Base-by-base conservation (phyloP, 1,140 invertebrate species). In the Heliconius himera region DNA sequence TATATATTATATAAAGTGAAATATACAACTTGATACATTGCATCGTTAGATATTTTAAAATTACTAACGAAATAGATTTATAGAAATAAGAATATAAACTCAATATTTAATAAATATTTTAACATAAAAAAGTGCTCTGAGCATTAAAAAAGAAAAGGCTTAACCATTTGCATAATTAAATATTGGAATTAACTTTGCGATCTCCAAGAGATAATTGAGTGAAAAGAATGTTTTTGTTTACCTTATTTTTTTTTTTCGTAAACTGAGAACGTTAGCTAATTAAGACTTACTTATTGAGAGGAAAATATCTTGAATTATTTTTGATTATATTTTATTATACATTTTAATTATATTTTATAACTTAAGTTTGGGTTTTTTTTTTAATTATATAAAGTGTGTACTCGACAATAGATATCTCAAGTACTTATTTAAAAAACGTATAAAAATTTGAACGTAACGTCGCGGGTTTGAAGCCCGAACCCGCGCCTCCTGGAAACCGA, bases 131-230 rank as follows among this genome's bases (percentile, higher is more conserved):
- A 66, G 60, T 66, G 60, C 26, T 66, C 13, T 66, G 60, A 66
- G 60, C 60, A 66, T 66, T 66, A 66, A 66, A 38, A 70, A n/a
- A 22, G 49, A 76, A 70, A 76, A 76, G 74, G 56, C 36, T 76
- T 70, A 38, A 76, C 82, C 79, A 90, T 89, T 90, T 90, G 84
- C 87, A 90, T 91, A 91, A 92, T 91, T 88, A 89, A 91, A 90
- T 91, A 91, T 88, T 84, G 83, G 82, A 87, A 88, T 92, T 85
- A 88, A 87, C 81, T 86, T 77, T 36, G 75, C 79, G 81, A 86
- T 85, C 78, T 79, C 70, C 72, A 82, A 74, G 81, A 88, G 85
- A 88, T 90, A 88, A 91, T 88, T 88, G 85, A 90, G 70, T 83
- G 87, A 87, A 84, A 66, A 66, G 60, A 66, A 84, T 87, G 89